Conservation (phyloP, 1,140 invertebrate genomes). For the Ceratina calcarata region DNA sequence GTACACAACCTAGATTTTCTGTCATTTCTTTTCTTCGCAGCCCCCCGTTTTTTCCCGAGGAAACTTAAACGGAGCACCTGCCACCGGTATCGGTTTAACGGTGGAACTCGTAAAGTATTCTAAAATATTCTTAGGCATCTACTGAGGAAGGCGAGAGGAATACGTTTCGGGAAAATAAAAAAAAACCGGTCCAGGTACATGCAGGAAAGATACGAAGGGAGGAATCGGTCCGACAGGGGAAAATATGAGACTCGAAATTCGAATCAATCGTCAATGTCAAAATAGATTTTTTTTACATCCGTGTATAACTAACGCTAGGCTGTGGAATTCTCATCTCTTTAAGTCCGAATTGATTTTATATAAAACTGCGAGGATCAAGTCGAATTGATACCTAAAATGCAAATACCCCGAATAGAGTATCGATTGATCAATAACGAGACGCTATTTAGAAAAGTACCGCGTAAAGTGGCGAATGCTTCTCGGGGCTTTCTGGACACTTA, state of each 20-base stretch:
- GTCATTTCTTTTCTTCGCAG: conserved; percentile 14
- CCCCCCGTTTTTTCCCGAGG: background rate
- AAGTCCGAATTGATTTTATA: no score
- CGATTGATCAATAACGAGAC: background rate
- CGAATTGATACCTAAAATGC: background rate
- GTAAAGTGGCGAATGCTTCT: background rate
- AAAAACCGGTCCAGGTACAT: background rate
- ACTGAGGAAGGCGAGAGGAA: conserved; percentile 1
- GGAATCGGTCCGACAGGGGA: no score
- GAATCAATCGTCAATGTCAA: conserved; percentile 49
- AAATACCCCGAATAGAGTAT: background rate
- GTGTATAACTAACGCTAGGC: background rate
- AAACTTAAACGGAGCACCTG: conserved; percentile 51
- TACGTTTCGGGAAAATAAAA: background rate
- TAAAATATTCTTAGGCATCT: conserved; percentile 61
- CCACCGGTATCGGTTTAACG: conserved; percentile 55
- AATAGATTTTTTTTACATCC: background rate
- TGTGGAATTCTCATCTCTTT: background rate
- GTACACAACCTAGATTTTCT: conserved; percentile 61
- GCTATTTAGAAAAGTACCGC: background rate
- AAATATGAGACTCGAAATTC: conserved; percentile 57
- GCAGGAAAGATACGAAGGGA: background rate
- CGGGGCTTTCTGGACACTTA: background rate
- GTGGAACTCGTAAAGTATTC: conserved; percentile 65
- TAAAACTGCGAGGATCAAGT: background rate